Base-by-base conservation (phyloP, 1,140 invertebrate genomes). In the Ctenoplectra terminalis region DNA sequence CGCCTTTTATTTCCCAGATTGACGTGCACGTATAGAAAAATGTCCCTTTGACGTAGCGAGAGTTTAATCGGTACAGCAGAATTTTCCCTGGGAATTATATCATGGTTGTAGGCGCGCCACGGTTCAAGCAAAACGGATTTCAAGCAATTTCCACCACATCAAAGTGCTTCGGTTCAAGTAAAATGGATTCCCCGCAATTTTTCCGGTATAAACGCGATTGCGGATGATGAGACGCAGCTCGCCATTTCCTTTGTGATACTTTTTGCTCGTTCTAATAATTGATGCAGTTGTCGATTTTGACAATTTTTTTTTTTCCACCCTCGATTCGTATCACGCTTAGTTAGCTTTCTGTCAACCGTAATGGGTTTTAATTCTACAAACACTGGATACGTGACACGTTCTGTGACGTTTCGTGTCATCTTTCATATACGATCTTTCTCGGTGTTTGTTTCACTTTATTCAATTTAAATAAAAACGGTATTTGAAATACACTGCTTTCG, bases 111-210 rank as follows among this genome's bases (percentile, higher is more conserved):
- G 79, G 43, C 31, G 50, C 43, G 52, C 29, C n/a, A 50, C 61
- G 71, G 61, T 81, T 75, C 79, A 48, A 64, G 71, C 61, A 75
- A 81, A 81, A 81, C 29, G 78, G 71, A 81, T 81, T 81, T 81
- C 48, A 81, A 81, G 79, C 72, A 81, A 75, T 81, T 81, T 81
- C n/a, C 72, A 66, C 61, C 61, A 50, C 70, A 81, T 81, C 79
- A 81, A 81, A 81, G 79, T 81, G 61, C 79, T 81, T 66, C 72
- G 52, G 61, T 70, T 77, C 74, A 50, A 69, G 74, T 48, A 77
- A 78, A 82, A 77, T 78, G 46, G 73, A 69, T 78, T 70, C 54
- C 40, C 64, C 37, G 67, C 43, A 78, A 82, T 77, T 79, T 78
- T 82, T 70, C 66, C 48, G 67, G 67, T 69, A 72, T 50, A 82